Percentiles rank a stretch among this genome's conserved stretches.
Conservation (phyloP, 2,888 invertebrate species). For the Quadriops clusia region DNA sequence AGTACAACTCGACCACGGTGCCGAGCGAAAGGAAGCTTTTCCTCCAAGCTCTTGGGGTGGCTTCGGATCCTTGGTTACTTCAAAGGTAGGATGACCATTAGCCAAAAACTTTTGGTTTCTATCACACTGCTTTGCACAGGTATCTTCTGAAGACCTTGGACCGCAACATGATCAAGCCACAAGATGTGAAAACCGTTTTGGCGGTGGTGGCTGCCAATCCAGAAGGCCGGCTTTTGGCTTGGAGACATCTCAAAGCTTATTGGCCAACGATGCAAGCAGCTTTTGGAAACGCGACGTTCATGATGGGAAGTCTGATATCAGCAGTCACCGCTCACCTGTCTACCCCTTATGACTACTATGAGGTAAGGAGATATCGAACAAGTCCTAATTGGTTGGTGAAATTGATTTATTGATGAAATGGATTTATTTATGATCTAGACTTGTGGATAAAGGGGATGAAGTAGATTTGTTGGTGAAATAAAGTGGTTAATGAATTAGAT, state of each 20-base stretch:
- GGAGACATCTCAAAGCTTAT: conserved; percentile 60
- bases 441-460: no score
- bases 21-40: conserved; percentile 62
- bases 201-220: conserved; percentile 62
- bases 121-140: conserved; percentile 42
- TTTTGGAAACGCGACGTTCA: conserved; percentile 52
- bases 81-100: conserved; percentile 49
- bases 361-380: no score
- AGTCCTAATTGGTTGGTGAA: no score
- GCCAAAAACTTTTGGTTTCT: no score
- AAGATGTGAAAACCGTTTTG: conserved; percentile 60
- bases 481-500: no score
- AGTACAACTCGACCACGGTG: conserved; percentile 51
- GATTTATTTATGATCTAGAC: no score
- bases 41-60: conserved; percentile 57
- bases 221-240: conserved; percentile 56
- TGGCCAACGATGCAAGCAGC: conserved; percentile 52
- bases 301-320: conserved; percentile 51
- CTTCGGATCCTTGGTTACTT: conserved; percentile 68
- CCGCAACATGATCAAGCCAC: conserved; percentile 53
- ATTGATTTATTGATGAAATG: no score
- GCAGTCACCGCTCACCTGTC: conserved; percentile 55
- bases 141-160: conserved; percentile 64
- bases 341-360: conserved; percentile 61
- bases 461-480: no score